Conservation (phyloP, 2,888 invertebrate genomes). For the Chouioia cunea region DNA sequence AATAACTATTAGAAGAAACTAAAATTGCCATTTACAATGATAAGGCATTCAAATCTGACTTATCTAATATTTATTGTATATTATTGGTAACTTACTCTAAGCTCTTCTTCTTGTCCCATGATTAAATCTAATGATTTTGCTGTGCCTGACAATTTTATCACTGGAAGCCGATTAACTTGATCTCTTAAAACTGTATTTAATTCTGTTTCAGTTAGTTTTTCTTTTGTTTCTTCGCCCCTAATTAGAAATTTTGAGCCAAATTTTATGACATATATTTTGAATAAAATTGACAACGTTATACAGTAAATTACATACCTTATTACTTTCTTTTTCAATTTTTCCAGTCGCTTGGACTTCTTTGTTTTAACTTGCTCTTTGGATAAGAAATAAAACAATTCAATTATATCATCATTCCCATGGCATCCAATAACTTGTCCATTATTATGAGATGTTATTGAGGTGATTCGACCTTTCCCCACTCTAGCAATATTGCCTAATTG, state of each 20-base stretch:
- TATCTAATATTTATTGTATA: slow-evolving; percentile 9
- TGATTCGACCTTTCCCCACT: slow-evolving; percentile 83
- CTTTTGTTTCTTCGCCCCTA: slow-evolving; percentile 29
- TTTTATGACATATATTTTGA: background rate
- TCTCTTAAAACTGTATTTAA: slow-evolving; percentile 35
- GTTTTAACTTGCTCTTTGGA: slow-evolving; percentile 80
- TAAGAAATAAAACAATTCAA: slow-evolving; percentile 89
- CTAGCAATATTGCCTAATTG: slow-evolving; percentile 86
- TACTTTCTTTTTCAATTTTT: slow-evolving; percentile 78
- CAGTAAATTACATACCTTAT: slow-evolving; percentile 47
- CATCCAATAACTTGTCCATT: slow-evolving; percentile 82
- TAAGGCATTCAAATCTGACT: background rate
- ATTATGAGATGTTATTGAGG: slow-evolving; percentile 79
- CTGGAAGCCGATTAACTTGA: slow-evolving; percentile 60
- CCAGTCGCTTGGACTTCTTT: slow-evolving; percentile 81
- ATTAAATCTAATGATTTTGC: slow-evolving; percentile 78
- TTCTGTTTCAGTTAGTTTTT: slow-evolving; percentile 33
- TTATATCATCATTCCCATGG: slow-evolving; percentile 83
- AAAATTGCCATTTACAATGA: too few species aligned
- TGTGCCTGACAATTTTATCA: slow-evolving; percentile 77
- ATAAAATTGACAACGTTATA: slow-evolving; percentile 15
- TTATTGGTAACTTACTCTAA: slow-evolving; percentile 70
- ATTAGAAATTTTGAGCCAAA: slow-evolving; percentile 1
- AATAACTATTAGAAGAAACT: too few species aligned
- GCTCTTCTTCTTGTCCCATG: slow-evolving; percentile 79